Evolutionary conservation across 1,140 invertebrate genomes (phyloP), one percentile per base, ranked within the genome.

Genomic region (Drosophila setifemur): DNA sequence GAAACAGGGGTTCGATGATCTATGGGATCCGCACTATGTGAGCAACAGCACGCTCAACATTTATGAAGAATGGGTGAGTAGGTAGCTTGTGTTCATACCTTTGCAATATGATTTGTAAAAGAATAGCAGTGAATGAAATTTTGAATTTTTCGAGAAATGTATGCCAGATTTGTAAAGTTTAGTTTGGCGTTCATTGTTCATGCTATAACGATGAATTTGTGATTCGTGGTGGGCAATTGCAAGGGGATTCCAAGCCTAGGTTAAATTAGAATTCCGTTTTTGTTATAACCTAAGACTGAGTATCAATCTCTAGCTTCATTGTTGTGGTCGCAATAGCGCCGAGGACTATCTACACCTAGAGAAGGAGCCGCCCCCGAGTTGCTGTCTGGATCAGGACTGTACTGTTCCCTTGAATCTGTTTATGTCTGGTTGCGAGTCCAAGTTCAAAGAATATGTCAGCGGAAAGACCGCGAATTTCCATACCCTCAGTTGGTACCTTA

Each of bases 41-140:
- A 54, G 31, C 18, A 87, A 88, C 18, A 78, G 61, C 28, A 83
- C 66, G 0, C 43, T 89, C 1, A 60, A 58, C 12, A 37, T 37
- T 0, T 89, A 89, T 35, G 88, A 89, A 35, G 58, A 89, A 45
- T 89, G 88, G 88, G 88, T 89, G 31, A 75, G 78, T 53, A 21
- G 2, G 7, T 5, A 18, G 8, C 4, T 16, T n/a, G n/a, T n/a
- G n/a, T n/a, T n/a, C n/a, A n/a, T n/a, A n/a, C n/a, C n/a, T n/a
- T n/a, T n/a, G n/a, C n/a, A n/a, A n/a, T n/a, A n/a, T n/a, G n/a
- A n/a, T n/a, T n/a, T n/a, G n/a, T n/a, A n/a, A n/a, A n/a, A n/a
- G n/a, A n/a, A n/a, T n/a, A n/a, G n/a, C n/a, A n/a, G n/a, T n/a
- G n/a, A n/a, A n/a, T n/a, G n/a, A n/a, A n/a, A n/a, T n/a, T n/a